These are phyloP conservation scores for Cebidichthys violaceus DNA, from an alignment of 2,113 vertebrate species.

Conservation along the genomic window DNA sequence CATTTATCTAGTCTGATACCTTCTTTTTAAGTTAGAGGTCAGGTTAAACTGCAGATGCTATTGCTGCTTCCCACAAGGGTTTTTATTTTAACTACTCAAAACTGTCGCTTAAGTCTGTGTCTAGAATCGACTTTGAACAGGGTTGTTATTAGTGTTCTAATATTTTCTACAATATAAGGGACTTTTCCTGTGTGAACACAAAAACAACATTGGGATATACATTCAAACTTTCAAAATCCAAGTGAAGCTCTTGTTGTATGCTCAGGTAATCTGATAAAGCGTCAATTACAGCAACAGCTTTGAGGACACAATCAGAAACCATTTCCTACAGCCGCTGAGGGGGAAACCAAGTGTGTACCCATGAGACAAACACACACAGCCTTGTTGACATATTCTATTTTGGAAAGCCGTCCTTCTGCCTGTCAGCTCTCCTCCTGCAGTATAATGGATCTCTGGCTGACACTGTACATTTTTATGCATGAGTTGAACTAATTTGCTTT, in stretches of 20 bases:
- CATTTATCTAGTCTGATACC: too few relatives aligned
- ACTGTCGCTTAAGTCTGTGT: too few relatives aligned
- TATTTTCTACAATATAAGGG: too few relatives aligned
- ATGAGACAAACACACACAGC: not conserved
- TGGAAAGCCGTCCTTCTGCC: conserved; percentile 4
- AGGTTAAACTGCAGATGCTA: too few relatives aligned
- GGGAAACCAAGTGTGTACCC: conserved; percentile 1
- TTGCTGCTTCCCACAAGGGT: too few relatives aligned
- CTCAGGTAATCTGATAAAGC: conserved; percentile 4
- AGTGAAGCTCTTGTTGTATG: not conserved
- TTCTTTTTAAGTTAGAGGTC: too few relatives aligned
- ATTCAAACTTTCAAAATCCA: not conserved
- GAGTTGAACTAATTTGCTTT: conserved; percentile 40
- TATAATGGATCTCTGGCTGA: conserved; percentile 22
- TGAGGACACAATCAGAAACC: not conserved
- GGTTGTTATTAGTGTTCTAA: too few relatives aligned
- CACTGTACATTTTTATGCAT: conserved; percentile 41
- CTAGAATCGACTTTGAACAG: too few relatives aligned
- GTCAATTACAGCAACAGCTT: conserved; percentile 2
- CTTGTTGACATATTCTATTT: conserved; percentile 31
- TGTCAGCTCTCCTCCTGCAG: not conserved
- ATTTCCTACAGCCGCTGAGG: not conserved
- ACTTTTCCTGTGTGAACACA: too few relatives aligned
- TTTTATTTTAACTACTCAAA: too few relatives aligned
- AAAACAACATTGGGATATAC: not conserved